These are phyloP conservation scores for Cheracebus regulus DNA, from an alignment of 2,797 vertebrate species.

Conservation along the genomic window DNA sequence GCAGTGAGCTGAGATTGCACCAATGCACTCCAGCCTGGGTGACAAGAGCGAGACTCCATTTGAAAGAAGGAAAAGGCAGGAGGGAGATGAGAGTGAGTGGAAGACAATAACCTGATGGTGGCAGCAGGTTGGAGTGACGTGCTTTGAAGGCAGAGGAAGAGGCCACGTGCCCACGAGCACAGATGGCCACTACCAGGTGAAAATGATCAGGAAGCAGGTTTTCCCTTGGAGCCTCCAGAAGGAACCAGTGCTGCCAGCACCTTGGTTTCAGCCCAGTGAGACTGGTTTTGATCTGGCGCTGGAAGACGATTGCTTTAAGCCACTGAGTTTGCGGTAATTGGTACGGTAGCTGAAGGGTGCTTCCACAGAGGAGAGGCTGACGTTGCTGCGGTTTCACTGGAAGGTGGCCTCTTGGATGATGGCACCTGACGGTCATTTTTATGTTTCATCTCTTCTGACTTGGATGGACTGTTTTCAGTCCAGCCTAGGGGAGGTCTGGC, in stretches of 20 bases:
- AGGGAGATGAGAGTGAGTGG: background rate
- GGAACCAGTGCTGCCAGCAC: background rate
- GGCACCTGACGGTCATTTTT: background rate
- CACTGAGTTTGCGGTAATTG: accelerated
- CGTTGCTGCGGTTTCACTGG: accelerated
- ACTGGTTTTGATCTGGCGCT: background rate
- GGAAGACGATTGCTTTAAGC: background rate
- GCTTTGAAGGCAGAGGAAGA: background rate
- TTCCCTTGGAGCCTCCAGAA: background rate
- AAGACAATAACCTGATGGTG: background rate
- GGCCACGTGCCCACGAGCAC: background rate
- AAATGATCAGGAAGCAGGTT: too few relatives aligned
- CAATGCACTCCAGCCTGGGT: background rate
- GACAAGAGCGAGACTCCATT: background rate
- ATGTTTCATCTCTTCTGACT: background rate
- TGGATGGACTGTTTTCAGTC: background rate
- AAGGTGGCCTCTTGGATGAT: background rate
- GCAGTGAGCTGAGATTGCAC: background rate
- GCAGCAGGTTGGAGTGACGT: background rate
- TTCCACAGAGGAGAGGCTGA: accelerated
- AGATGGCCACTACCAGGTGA: background rate
- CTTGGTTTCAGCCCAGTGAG: background rate
- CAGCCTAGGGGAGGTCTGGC: background rate
- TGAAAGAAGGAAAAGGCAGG: background rate
- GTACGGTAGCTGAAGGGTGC: accelerated